These are phyloP conservation scores for Vanacampus margaritifer DNA, from an alignment of 2,113 vertebrate species.

Conservation along the genomic window DNA sequence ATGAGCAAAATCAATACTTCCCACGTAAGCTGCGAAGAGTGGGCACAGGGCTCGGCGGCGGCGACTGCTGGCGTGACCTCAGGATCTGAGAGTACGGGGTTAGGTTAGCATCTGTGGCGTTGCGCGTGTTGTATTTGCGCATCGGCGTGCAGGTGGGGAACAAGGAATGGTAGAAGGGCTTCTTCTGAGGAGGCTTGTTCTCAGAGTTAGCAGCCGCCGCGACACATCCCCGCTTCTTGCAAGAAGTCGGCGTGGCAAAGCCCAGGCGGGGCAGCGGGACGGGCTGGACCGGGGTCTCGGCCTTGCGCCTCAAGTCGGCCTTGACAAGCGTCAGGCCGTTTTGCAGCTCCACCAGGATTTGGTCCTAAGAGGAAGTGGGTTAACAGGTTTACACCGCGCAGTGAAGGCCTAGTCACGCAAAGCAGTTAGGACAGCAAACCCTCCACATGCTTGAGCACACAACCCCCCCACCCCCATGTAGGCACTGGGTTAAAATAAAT, in stretches of 20 bases:
- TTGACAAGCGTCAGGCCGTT: conserved; percentile 87
- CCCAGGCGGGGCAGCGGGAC: conserved; percentile 75
- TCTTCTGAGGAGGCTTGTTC: conserved; percentile 84
- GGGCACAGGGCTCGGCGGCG: conserved; percentile 65
- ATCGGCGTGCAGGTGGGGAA: conserved; percentile 56
- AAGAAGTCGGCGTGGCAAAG: conserved; percentile 59
- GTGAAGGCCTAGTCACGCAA: not conserved
- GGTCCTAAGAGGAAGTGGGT: conserved; percentile 75
- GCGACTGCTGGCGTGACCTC: conserved; percentile 70
- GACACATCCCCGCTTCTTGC: conserved; percentile 78
- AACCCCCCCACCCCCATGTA: conserved; percentile 26
- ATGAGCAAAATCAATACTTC: conserved; percentile 44
- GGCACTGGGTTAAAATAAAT: conserved; percentile 21
- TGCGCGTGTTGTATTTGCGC: conserved; percentile 56
- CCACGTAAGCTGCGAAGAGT: conserved; percentile 65
- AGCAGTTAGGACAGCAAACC: not conserved
- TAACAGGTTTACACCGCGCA: conserved; percentile 7
- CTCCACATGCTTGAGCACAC: conserved; percentile 29
- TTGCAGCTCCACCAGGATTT: conserved; percentile 89
- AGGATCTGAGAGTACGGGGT: conserved; percentile 76
- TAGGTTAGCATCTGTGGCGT: conserved; percentile 28
- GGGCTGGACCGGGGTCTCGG: conserved; percentile 65
- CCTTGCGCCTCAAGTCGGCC: conserved; percentile 83
- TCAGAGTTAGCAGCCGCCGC: conserved; percentile 70
- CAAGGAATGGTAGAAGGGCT: conserved; percentile 78